These are phyloP conservation scores for Poecilia gillii DNA, from an alignment of 2,797 vertebrate species.

Conservation along the genomic window DNA sequence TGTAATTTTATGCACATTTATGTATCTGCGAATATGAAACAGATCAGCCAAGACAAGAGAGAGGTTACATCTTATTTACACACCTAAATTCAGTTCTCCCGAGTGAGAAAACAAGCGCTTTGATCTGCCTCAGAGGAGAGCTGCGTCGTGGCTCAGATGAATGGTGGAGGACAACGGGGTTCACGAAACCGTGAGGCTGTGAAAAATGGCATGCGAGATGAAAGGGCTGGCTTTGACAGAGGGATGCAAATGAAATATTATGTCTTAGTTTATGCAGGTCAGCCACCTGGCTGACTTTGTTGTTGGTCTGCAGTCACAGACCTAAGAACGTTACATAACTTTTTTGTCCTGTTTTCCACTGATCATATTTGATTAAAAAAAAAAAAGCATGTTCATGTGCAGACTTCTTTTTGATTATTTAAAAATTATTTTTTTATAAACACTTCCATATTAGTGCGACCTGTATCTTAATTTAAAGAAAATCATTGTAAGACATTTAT, in stretches of 20 bases:
- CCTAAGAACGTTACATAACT: constrained; percentile 26
- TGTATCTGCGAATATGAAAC: constrained; percentile 10
- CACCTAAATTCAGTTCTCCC: constrained; percentile 40
- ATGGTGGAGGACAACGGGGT: constrained; percentile 49
- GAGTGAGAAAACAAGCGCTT: constrained; percentile 49
- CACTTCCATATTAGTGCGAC: background rate
- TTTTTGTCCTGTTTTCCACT: background rate
- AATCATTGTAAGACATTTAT: constrained; percentile 1
- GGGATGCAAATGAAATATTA: constrained; percentile 45
- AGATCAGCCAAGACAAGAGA: constrained; percentile 14
- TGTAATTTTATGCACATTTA: constrained; percentile 50
- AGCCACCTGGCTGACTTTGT: constrained; percentile 34
- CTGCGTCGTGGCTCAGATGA: constrained; percentile 40
- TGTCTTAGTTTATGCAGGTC: constrained; percentile 33
- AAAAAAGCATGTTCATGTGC: background rate
- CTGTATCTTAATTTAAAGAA: background rate
- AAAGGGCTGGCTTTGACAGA: constrained; percentile 37
- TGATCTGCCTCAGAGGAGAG: constrained; percentile 55
- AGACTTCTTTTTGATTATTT: background rate
- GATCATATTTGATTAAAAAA: background rate
- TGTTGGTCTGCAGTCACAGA: constrained; percentile 17
- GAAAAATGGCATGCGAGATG: constrained; percentile 51
- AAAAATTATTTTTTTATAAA: background rate
- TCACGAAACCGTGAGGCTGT: constrained; percentile 32
- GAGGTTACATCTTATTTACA: constrained; percentile 59